Evolutionary conservation across 1,140 invertebrate species (phyloP).

Genomic region (Aphis craccivora): DNA sequence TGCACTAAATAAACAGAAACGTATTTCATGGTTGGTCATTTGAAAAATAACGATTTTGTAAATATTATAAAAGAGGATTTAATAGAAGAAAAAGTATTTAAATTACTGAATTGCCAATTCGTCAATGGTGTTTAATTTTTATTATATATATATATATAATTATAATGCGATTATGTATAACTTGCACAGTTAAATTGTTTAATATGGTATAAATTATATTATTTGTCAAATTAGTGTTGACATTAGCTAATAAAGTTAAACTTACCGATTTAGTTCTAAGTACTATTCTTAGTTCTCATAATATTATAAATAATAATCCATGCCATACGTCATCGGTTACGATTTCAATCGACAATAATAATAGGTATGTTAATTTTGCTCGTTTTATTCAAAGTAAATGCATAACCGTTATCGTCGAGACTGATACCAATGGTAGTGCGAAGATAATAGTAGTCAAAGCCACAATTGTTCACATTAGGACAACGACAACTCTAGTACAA

Average conservation of each 20-base stretch:
- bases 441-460: neutral
- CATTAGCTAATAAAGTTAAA: no score
- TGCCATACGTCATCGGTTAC: neutral
- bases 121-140: no score
- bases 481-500: neutral
- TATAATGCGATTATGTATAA: no score
- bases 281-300: no score
- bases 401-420: neutral
- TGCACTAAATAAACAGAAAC: neutral
- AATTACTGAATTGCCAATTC: neutral
- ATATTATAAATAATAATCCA: neutral
- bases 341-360: neutral
- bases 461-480: neutral
- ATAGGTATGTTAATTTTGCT: neutral
- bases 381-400: neutral
- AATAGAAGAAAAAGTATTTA: neutral
- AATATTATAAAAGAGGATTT: neutral
- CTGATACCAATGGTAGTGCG: neutral
- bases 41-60: neutral
- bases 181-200: no score
- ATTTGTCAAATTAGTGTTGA: no score
- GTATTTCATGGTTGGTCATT: no score
- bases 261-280: no score
- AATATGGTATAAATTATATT: no score
- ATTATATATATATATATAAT: no score